These are phyloP conservation scores for Nerophis ophidion DNA, from an alignment of 2,113 vertebrate genomes.

Conservation along the genomic window DNA sequence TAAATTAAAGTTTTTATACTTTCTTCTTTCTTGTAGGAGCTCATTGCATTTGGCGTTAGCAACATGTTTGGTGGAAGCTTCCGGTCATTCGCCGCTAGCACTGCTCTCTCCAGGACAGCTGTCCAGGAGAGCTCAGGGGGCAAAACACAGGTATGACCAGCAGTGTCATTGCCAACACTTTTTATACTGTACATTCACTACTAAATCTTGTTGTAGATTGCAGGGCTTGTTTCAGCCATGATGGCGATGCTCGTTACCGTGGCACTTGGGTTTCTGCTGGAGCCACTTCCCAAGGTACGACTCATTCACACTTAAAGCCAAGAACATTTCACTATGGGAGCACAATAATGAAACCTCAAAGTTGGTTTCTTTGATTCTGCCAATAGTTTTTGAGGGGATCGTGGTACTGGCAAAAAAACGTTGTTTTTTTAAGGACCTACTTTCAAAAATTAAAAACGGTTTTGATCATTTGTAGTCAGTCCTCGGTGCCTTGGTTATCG, in stretches of 20 bases:
- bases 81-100: conserved; percentile 85
- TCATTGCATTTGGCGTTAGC: conserved; percentile 88
- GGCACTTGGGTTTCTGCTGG: conserved; percentile 82
- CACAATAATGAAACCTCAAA: no score
- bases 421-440: no score
- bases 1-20: no score
- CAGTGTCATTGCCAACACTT: no score
- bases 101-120: conserved; percentile 86
- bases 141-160: conserved; percentile 84
- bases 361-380: no score
- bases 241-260: conserved; percentile 85
- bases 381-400: no score
- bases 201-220: conserved; percentile 67
- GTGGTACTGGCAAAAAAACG: no score
- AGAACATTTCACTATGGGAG: no score
- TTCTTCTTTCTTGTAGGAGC: conserved; percentile 69
- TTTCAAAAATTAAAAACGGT: neutral
- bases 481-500: conserved; percentile 85
- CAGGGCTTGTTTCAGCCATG: conserved; percentile 83
- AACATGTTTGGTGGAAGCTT: conserved; percentile 87
- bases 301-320: no score
- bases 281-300: conserved; percentile 85
- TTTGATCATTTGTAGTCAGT: conserved; percentile 76
- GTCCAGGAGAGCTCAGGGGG: conserved; percentile 97
- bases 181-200: no score